A percentile compares a stretch with the other conserved stretches of the same genome.
Evolutionary conservation across 2,113 vertebrate species (phyloP).

Genomic region (Eulacestoma nigropectus): DNA sequence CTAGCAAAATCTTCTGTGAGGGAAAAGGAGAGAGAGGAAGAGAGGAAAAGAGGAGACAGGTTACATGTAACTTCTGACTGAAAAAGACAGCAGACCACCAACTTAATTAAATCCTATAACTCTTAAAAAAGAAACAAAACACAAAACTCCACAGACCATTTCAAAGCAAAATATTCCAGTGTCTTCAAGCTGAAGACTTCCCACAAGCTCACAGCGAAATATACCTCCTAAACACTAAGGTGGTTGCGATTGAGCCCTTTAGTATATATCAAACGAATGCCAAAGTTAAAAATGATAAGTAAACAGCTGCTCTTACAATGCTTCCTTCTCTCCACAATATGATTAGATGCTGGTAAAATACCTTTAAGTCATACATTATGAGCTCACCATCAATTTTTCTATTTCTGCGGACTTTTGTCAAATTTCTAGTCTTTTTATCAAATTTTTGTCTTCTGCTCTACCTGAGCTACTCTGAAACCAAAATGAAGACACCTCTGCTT

Average conservation of each 20-base stretch:
- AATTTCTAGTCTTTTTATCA: conserved; percentile 14
- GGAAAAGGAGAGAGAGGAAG: not conserved
- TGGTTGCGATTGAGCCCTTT: not conserved
- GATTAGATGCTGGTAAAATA: conserved; percentile 7
- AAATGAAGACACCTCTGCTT: not conserved
- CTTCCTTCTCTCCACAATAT: conserved; percentile 4
- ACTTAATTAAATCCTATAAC: conserved; percentile 16
- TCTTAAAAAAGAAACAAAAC: not conserved
- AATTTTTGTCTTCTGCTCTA: conserved; percentile 9
- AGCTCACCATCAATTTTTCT: conserved; percentile 5
- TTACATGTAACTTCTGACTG: not conserved
- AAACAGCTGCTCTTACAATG: not conserved
- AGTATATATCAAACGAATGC: not conserved
- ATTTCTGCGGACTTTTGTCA: conserved; percentile 25
- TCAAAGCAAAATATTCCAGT: conserved; percentile 39
- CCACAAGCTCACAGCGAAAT: not conserved
- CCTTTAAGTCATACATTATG: not conserved
- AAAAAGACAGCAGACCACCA: not conserved
- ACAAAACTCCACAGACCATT: not conserved
- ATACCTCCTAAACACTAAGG: not conserved
- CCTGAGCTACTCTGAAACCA: not conserved
- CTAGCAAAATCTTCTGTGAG: not conserved
- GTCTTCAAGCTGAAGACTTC: conserved; percentile 25
- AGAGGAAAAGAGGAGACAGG: not conserved
- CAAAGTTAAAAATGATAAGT: not conserved